These are phyloP conservation scores for Lycocorax pyrrhopterus DNA, from an alignment of 2,113 vertebrate genomes.

Conservation along the genomic window DNA sequence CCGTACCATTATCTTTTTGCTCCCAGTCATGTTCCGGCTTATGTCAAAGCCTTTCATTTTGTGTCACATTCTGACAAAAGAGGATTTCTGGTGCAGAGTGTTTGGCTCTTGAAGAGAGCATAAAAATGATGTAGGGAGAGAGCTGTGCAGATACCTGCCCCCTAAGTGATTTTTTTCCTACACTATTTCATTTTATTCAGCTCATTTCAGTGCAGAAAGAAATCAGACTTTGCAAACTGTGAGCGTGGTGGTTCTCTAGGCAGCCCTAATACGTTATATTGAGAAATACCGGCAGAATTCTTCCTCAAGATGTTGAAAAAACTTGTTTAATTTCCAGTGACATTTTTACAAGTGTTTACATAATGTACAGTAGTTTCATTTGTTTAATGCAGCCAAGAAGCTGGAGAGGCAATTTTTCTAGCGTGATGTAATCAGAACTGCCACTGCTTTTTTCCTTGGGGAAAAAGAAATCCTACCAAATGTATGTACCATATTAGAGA, in stretches of 20 bases:
- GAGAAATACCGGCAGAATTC: constrained; percentile 30
- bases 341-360: constrained; percentile 55
- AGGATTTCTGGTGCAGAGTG: neutral
- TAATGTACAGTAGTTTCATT: constrained; percentile 39
- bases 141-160: neutral
- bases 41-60: neutral
- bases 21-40: neutral
- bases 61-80: neutral
- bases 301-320: constrained; percentile 11
- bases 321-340: constrained; percentile 48
- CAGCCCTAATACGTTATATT: neutral
- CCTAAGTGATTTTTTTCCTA: neutral
- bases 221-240: neutral
- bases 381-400: constrained; percentile 36
- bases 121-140: neutral
- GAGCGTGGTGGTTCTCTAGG: neutral
- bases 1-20: neutral
- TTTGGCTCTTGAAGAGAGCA: neutral
- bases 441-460: neutral
- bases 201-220: neutral
- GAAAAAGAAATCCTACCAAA: constrained; percentile 10
- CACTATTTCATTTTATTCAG: neutral
- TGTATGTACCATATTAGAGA: constrained; percentile 5
- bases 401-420: constrained; percentile 43
- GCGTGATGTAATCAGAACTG: neutral